Evolutionary conservation across 2,888 invertebrate species (phyloP), one percentile per base, ranked within the genome.

Genomic region (Dynastes grantii): DNA sequence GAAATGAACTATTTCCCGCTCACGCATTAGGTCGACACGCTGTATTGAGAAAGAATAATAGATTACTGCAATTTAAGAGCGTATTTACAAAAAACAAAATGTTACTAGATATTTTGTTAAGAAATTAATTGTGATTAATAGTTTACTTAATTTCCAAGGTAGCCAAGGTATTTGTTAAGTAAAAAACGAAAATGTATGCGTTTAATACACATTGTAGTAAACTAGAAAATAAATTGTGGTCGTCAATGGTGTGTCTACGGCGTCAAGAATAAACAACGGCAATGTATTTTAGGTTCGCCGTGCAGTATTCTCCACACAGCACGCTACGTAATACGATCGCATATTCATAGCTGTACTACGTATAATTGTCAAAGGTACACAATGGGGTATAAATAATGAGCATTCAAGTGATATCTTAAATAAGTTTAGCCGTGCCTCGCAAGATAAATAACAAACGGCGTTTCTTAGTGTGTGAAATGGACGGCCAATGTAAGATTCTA

Each of bases 401-500:
- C 83, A 81, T 85, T 84, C 83, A 81, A 82, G 83, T 85, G 85
- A 84, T 85, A 85, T 84, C 85, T 85, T 84, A 84, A 85, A 85
- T 84, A 85, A 84, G 84, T 82, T 82, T 85, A 83, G 81, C 82
- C 80, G 78, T 79, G 80, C 78, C 79, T 81, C 81, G 80, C 82
- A 83, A 84, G 83, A 84, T 84, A 84, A 84, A 79, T 79, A 79
- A 81, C 79, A 68, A 77, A 85, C 83, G 81, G 81, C 83, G 78
- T 80, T 80, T 75, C 81, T 83, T 84, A 83, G 84, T 84, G 85
- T 84, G 84, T 84, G 85, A 85, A 85, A 85, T 84, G 84, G 84
- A 84, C 84, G 84, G 83, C 81, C 83, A 81, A 77, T 80, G 83
- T 84, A 83, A 83, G 83, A 84, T 85, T 84, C 81, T 83, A 84